Evolutionary conservation across 1,140 invertebrate genomes (phyloP), one percentile per base, ranked within the genome.

Genomic region (Drosophila hydei): DNA sequence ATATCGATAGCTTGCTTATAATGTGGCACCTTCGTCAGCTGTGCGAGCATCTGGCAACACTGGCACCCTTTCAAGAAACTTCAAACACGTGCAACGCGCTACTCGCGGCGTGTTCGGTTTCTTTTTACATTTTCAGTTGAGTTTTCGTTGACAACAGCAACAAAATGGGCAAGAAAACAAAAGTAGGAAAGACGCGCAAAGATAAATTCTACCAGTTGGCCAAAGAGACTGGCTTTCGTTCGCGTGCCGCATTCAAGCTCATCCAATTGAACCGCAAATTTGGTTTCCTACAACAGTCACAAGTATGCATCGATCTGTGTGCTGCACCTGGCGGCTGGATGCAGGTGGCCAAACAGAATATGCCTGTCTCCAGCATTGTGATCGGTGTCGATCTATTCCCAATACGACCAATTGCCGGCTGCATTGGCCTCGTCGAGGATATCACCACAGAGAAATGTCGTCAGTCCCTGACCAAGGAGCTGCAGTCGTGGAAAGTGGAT

Each of bases 271-370:
- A 99, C 92, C 93, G 98, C 77, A 99, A 99, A 91, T 99, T 98
- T 93, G 96, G 98, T 64, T 99, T 99, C 93, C 92, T 99, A 1
- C 97, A 99, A 94, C 97, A 96, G 85, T 97, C 98, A 8, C 94
- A 97, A 94, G 97, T 99, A 93, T 96, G 98, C 73, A 95, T 99
- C 72, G 99, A 99, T 94, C 93, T 99, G 38, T 99, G 99, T 93
- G 99, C 99, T 16, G 99, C 99, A 6, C 99, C 99, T 6, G 99
- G 99, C 91, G 99, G 99, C 84, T 99, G 99, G 99, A 97, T 99
- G 95, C 99, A 99, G 93, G 99, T 99, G n/a, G 98, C 98, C 42
- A 95, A 96, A 85, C 96, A 99, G 91, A 98, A 99, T 92, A 99
- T 99, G 97, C 98, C 99, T 0, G 94, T 99, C 0, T 99, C 98